Conservation (phyloP, 2,113 vertebrate genomes). For the Lycocorax pyrrhopterus region DNA sequence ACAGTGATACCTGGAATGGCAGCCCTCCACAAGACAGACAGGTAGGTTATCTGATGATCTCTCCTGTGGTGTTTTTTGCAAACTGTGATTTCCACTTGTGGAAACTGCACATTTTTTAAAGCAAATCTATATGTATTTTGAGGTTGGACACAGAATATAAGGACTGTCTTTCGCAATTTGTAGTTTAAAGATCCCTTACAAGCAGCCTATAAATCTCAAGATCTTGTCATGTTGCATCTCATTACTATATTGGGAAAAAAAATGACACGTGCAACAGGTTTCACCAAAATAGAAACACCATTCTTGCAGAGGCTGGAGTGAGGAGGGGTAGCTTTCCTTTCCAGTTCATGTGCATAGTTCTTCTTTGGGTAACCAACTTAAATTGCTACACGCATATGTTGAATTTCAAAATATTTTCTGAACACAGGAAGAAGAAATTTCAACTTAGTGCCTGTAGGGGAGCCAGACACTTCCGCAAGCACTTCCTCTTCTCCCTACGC, state of each 20-base stretch:
- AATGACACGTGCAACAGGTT: not conserved
- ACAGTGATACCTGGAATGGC: not conserved
- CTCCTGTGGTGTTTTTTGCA: not conserved
- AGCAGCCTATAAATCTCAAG: not conserved
- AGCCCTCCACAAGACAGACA: not conserved
- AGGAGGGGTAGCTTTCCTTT: not conserved
- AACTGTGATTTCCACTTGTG: not conserved
- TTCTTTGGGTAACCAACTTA: not conserved
- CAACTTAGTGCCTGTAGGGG: not conserved
- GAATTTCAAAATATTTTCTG: not conserved
- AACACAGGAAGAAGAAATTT: not conserved
- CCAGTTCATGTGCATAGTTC: not conserved
- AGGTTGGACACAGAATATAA: not conserved
- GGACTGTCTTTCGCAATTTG: not conserved
- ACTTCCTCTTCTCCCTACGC: not conserved
- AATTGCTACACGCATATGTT: not conserved
- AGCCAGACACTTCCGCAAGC: not conserved
- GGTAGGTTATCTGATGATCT: not conserved
- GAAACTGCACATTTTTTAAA: not conserved
- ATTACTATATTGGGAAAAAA: not conserved
- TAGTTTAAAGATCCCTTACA: not conserved
- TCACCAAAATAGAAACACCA: not conserved
- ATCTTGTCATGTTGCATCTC: not conserved
- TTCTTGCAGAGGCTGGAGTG: not conserved
- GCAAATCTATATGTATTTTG: not conserved